phyloP scores from a whole-genome alignment of 2,113 vertebrate genomes.

The Chunga burmeisteri region DNA sequence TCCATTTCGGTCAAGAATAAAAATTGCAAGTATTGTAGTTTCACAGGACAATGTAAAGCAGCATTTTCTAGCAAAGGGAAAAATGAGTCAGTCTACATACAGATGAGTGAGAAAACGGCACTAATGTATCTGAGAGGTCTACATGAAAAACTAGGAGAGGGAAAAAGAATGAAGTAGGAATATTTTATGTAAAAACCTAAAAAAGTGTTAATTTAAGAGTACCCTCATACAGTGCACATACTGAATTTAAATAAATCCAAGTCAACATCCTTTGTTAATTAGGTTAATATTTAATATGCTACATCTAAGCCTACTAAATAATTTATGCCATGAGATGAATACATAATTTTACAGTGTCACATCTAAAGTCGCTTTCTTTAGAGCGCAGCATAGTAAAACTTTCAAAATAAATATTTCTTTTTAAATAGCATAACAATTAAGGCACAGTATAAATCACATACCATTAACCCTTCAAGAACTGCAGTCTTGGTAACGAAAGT shows the following conservation, averaged over 20 bases:
- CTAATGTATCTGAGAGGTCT: constrained; percentile 73
- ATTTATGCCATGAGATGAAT: constrained; percentile 99
- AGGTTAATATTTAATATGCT: constrained; percentile 94
- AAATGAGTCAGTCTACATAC: constrained; percentile 75
- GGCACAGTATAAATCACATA: constrained; percentile 91
- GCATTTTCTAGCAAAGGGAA: constrained; percentile 81
- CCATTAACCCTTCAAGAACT: constrained; percentile 80
- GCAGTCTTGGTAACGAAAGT: constrained; percentile 75
- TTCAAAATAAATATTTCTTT: constrained; percentile 97
- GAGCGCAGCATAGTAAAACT: constrained; percentile 93
- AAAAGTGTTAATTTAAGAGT: constrained; percentile 84
- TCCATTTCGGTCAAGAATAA: constrained; percentile 91
- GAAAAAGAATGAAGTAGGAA: constrained; percentile 80
- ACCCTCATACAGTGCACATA: constrained; percentile 94
- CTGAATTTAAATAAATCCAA: constrained; percentile 97
- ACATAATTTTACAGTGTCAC: constrained; percentile 98
- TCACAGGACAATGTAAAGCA: constrained; percentile 90
- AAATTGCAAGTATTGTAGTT: constrained; percentile 93
- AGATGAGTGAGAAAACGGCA: constrained; percentile 70
- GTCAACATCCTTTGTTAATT: constrained; percentile 94
- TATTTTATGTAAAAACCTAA: constrained; percentile 86
- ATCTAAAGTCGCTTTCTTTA: constrained; percentile 92
- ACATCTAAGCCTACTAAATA: constrained; percentile 97
- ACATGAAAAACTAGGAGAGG: constrained; percentile 71
- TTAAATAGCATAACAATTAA: constrained; percentile 99